Evolutionary conservation across 2,797 vertebrate genomes (phyloP).

Genomic region (Oreochromis mossambicus): DNA sequence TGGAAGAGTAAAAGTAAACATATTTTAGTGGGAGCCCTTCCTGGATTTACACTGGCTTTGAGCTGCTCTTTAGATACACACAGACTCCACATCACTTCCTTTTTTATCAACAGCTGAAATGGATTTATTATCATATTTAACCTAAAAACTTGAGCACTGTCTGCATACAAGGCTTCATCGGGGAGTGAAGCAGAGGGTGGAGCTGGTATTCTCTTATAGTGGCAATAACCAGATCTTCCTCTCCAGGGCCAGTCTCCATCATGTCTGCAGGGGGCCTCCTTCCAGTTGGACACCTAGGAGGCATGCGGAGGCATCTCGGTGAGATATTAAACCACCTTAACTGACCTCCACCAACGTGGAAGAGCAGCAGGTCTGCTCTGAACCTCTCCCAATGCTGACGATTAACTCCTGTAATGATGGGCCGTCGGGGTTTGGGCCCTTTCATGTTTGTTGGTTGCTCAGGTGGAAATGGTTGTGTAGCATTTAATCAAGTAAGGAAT

Average conservation of each 20-base stretch:
- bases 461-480: not conserved
- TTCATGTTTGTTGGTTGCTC: not conserved
- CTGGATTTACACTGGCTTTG: not conserved
- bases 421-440: not conserved
- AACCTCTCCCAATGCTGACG: not conserved
- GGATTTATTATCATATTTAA: not conserved
- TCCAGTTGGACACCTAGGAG: not conserved
- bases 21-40: not conserved
- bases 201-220: not conserved
- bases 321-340: not conserved
- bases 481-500: not conserved
- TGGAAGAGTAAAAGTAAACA: not conserved
- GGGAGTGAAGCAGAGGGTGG: not conserved
- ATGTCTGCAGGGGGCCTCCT: not conserved
- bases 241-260: not conserved
- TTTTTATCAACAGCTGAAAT: not conserved
- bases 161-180: too few species aligned
- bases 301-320: fast-evolving
- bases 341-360: not conserved
- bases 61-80: not conserved
- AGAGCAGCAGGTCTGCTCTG: not conserved
- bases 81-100: not conserved
- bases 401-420: not conserved
- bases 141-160: not conserved
- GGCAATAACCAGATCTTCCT: not conserved